A percentile compares a stretch with the other conserved stretches of the same genome.
Evolutionary conservation across 2,113 vertebrate species (phyloP).

Genomic region (Ctenodactylus gundi): DNA sequence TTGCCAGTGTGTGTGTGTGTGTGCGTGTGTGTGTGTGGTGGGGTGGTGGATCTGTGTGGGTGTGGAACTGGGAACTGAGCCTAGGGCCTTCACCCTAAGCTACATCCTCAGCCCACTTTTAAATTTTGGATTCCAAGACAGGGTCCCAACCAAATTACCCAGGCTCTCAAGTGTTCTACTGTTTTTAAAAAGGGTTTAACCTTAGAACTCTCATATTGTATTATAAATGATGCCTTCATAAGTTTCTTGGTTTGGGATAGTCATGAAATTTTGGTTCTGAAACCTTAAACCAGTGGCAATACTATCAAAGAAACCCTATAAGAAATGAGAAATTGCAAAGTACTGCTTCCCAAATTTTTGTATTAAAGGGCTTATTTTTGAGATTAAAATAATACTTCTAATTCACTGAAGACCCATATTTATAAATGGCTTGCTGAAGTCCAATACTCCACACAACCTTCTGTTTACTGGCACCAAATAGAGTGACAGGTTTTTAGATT

Average conservation of each 20-base stretch:
- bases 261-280: background rate
- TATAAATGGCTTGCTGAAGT: background rate
- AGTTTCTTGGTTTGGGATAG: background rate
- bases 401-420: background rate
- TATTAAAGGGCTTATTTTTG: background rate
- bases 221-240: background rate
- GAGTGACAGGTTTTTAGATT: background rate
- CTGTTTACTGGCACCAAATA: no score
- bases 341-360: background rate
- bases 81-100: no score
- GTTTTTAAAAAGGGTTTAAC: background rate
- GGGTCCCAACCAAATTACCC: no score
- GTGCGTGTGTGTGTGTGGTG: no score
- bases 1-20: no score
- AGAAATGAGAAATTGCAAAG: background rate
- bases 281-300: background rate
- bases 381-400: background rate
- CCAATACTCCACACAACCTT: background rate
- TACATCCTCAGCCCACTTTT: no score
- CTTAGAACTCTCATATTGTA: background rate
- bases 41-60: no score
- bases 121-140: no score
- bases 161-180: no score
- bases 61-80: no score
- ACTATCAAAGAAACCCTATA: background rate